A percentile compares a stretch with the other conserved stretches of the same genome.
phyloP scores from a whole-genome alignment of 2,888 invertebrate species.

The Lysandra bellargus region DNA sequence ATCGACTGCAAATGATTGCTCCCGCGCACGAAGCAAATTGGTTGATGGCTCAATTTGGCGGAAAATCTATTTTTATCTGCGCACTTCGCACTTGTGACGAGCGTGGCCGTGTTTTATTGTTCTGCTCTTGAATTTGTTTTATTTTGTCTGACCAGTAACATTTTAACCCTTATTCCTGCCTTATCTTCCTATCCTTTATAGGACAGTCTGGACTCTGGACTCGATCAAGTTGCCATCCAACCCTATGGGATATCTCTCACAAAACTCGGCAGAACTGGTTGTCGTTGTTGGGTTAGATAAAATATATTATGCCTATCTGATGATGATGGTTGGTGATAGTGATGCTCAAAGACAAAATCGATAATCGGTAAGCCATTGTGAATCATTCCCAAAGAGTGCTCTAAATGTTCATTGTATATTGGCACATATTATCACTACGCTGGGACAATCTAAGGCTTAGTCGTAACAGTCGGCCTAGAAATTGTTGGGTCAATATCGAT shows the following conservation, averaged over 20 bases:
- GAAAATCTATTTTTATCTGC: constrained; percentile 45
- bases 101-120: constrained; percentile 20
- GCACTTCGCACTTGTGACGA: constrained; percentile 11
- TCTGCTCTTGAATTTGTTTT: background rate
- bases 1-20: constrained; percentile 33
- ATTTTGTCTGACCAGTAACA: no score
- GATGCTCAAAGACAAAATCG: background rate
- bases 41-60: constrained; percentile 47
- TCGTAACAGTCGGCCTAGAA: constrained; percentile 2
- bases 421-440: background rate
- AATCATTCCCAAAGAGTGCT: background rate
- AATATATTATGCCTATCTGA: no score
- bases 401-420: background rate
- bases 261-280: no score
- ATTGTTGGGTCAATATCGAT: constrained; percentile 21
- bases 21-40: constrained; percentile 46
- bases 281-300: no score
- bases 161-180: background rate
- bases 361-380: constrained; percentile 1
- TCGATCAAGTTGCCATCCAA: no score
- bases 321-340: background rate
- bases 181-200: background rate
- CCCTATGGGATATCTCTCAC: no score
- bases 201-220: background rate
- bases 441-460: constrained; percentile 7